Evolutionary conservation across 2,113 vertebrate species (phyloP).

Genomic region (Burhinus bistriatus): DNA sequence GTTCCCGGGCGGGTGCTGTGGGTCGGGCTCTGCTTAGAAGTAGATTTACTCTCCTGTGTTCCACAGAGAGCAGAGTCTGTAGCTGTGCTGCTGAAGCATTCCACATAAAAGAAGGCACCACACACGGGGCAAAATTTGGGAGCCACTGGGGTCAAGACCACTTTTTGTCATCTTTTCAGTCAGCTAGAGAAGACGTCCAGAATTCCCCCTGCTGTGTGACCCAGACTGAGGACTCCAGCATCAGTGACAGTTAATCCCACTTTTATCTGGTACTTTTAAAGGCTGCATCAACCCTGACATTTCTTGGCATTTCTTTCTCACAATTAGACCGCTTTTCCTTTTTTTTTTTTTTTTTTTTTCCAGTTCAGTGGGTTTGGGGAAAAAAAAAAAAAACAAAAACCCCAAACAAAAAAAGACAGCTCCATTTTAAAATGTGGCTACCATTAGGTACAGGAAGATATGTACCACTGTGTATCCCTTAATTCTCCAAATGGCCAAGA

Average conservation of each 20-base stretch:
- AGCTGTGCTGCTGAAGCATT: not conserved
- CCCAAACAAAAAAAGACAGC: no score
- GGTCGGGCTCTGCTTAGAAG: not conserved
- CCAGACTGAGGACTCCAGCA: not conserved
- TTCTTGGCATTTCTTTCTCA: not conserved
- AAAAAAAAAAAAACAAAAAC: no score
- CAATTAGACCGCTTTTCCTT: not conserved
- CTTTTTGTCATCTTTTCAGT: not conserved
- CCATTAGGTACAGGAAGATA: not conserved
- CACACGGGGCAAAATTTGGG: fast-evolving
- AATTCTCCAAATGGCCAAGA: not conserved
- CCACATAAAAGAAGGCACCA: not conserved
- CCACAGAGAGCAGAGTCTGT: not conserved
- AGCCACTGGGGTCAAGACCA: not conserved
- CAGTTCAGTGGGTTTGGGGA: no score
- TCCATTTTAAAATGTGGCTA: not conserved
- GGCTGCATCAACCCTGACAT: not conserved
- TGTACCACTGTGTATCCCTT: not conserved
- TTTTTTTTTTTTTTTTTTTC: not conserved
- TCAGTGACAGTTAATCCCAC: not conserved
- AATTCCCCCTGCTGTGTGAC: not conserved
- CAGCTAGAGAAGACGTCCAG: not conserved
- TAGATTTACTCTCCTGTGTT: not conserved
- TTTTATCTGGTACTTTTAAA: not conserved
- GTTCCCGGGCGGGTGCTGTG: not conserved